Base-by-base conservation (phyloP, 1,140 invertebrate genomes). In the Drosophila sproati region DNA sequence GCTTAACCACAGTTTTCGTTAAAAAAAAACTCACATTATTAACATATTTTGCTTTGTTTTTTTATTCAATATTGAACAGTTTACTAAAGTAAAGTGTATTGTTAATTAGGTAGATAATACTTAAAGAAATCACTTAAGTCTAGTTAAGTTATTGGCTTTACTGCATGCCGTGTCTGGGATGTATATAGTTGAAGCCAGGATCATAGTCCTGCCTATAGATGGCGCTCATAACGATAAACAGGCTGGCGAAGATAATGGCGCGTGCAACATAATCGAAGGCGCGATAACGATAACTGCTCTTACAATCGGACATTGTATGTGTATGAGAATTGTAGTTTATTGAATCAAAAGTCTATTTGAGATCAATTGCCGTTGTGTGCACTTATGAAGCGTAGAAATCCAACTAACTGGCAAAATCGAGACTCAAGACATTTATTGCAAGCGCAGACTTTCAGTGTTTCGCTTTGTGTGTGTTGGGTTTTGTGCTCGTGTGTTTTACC, bases 131-230 rank as follows among this genome's bases (percentile, higher is more conserved):
- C n/a, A 34, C 34, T 50, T 57, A 57, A 48, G 20, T 7, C 29
- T 31, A 39, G 29, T 37, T 34, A 4, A 8, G 10, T 6, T 28
- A n/a, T 10, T 20, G 20, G 20, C 20, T 20, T 20, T 20, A 20
- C 20, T 20, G 20, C 20, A 20, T 20, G 1, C 20, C 20, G 20
- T 20, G 20, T 20, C 20, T 20, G 20, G 20, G 20, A 20, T 20
- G 20, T 20, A 20, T 20, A 20, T 20, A 20, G 1, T 95, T 95
- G 59, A 95, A 94, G 47, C 93, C 91, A 3, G 96, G 96, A 93
- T 98, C 96, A 93, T 98, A 97, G 92, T 97, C 97, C 96, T 20
- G 20, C 20, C 20, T 20, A 20, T 20, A 20, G 20, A 86, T 67
- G 72, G 76, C 79, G 31, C 37, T 60, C 83, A 87, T 87, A 3